Evolutionary conservation across 1,140 invertebrate genomes (phyloP), one percentile per base, ranked within the genome.

Genomic region (Diploscapter pachys): DNA sequence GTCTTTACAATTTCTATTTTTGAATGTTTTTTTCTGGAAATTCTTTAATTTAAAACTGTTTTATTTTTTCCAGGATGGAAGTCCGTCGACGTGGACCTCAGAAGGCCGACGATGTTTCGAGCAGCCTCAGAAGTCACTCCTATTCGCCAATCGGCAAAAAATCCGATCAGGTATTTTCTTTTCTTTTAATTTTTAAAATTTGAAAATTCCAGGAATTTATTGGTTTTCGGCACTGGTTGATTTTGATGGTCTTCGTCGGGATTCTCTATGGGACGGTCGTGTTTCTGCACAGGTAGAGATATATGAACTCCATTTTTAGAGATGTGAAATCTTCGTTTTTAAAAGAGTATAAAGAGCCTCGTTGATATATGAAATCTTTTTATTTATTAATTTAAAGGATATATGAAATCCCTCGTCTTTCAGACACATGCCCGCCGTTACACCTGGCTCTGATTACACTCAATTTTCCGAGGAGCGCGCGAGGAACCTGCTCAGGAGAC

Each of bases 391-490:
- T 68, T 9, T 50, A n/a, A 68, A 68, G 13, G 13, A 13, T 68
- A 6, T 50, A 54, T 52, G 6, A 68, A 68, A 52, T n/a, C 53
- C 6, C 53, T 52, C 52, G 31, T 9, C 53, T 52, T 68, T n/a
- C 51, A 74, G 76, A 31, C 74, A 68, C 52, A 81, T 83, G 79
- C 82, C 82, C 4, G 48, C 66, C 5, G 83, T 83, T 4, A 63
- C 80, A 3, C 71, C 66, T 13, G 65, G 56, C 57, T 56, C 73
- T 63, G 73, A 85, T 11, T 72, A 50, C 48, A 71, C 71, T 5
- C 13, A 74, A 9, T 85, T 85, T 69, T 78, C 73, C 55, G 83
- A 85, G 67, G 75, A 73, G 48, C 76, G 84, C n/a, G 83, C 84
- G 11, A 75, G 84, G 4, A 61, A 66, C 4, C 62, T 82, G 48